Base-by-base conservation (phyloP, 2,888 invertebrate genomes). In the Thecophora atra region DNA sequence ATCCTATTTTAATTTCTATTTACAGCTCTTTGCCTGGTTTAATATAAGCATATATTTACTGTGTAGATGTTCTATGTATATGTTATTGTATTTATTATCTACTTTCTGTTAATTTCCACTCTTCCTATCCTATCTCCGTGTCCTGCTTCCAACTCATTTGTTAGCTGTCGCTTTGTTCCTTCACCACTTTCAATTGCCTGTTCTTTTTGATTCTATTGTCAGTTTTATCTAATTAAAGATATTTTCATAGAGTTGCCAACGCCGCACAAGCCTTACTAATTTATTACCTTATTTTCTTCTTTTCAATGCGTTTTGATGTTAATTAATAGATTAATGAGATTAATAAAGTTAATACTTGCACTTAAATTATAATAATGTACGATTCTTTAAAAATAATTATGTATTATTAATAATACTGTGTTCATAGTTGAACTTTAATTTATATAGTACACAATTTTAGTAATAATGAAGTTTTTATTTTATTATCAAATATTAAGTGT, bases 181-280 rank as follows among this genome's bases (percentile, higher is more conserved):
- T 37, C 11, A 37, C 37, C 37, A 5, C n/a, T 11, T 70, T 70
- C 58, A 44, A 64, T 54, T 70, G 52, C 24, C 70, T 75, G 73
- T 68, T 76, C 75, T 73, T 80, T 82, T 81, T 81, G 81, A 83
- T 83, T 83, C 76, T 79, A 81, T 47, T 47, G 47, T 37, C 11
- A n/a, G 1, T 37, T 37, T 37, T 37, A 4, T 37, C 37, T 11
- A 37, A 37, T 37, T 37, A 37, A 37, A 37, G 37, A 37, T 11
- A 37, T 37, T 37, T 37, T 6, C 37, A 37, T 8, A 37, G 47
- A 47, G 47, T 47, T 47, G 47, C 13, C 47, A 47, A 47, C 47
- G 1, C n/a, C 13, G 47, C 47, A n/a, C 15, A 47, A 3, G 47
- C n/a, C n/a, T 47, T 15, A 47, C 17, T 8, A 47, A n/a, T 47